These are phyloP conservation scores for Protula sp. DNA, from an alignment of 2,888 invertebrate species.

Conservation along the genomic window DNA sequence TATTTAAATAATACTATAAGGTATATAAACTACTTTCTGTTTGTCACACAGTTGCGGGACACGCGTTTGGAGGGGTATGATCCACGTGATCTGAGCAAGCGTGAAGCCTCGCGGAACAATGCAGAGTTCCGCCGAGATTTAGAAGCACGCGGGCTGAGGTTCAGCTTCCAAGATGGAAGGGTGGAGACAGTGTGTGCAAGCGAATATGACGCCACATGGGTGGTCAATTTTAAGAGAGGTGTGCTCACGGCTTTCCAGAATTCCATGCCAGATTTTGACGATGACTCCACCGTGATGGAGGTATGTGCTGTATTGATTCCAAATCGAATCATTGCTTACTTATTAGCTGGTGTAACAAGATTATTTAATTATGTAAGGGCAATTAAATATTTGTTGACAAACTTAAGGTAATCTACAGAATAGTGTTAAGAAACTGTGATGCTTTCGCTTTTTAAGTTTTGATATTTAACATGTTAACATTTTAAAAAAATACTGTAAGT, in stretches of 20 bases:
- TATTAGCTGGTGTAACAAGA: no score
- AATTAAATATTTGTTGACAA: no score
- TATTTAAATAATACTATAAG: no score
- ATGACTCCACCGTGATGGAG: neutral
- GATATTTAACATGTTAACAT: no score
- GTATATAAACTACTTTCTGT: no score
- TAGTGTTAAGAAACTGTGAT: no score
- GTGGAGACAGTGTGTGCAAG: slow-evolving; percentile 73
- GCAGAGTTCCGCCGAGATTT: neutral
- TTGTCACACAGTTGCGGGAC: slow-evolving; percentile 43
- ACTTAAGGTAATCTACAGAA: no score
- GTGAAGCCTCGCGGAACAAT: neutral
- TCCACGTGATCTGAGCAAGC: slow-evolving; percentile 18
- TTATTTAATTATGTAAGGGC: no score
- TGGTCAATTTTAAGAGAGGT: slow-evolving; percentile 85
- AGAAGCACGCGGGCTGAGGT: slow-evolving; percentile 58
- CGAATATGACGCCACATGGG: slow-evolving; percentile 67
- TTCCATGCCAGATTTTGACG: slow-evolving; percentile 63
- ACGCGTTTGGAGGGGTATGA: slow-evolving; percentile 47
- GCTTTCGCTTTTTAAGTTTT: no score
- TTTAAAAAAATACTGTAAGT: no score
- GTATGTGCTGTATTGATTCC: neutral
- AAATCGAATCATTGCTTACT: neutral
- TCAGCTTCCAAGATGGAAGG: slow-evolving; percentile 70
- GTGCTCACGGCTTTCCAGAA: slow-evolving; percentile 83